Conservation (phyloP, 2,888 invertebrate species). For the Tethea ocularis region DNA sequence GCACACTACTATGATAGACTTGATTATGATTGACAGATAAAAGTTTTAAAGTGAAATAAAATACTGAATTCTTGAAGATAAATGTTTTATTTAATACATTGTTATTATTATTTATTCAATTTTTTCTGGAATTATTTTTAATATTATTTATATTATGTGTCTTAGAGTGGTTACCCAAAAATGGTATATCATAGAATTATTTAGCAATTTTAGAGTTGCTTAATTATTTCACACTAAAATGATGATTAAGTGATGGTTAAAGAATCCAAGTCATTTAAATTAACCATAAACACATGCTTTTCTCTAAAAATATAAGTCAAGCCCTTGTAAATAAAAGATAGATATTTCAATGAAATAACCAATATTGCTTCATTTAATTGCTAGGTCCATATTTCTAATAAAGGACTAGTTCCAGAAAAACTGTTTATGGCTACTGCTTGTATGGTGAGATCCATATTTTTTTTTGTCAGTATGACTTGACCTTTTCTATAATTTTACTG, state of each 20-base stretch:
- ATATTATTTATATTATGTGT: too few relatives aligned
- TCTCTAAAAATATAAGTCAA: background rate
- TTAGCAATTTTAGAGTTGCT: too few relatives aligned
- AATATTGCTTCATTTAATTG: background rate
- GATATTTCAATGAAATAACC: background rate
- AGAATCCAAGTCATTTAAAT: too few relatives aligned
- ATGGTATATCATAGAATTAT: too few relatives aligned
- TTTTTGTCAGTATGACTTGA: background rate
- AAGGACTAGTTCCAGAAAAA: background rate
- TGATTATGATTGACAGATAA: background rate
- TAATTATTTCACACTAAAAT: too few relatives aligned
- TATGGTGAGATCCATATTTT: background rate
- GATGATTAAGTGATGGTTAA: too few relatives aligned
- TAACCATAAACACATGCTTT: too few relatives aligned
- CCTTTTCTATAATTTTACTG: background rate
- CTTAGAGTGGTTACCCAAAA: too few relatives aligned
- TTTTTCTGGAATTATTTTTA: too few relatives aligned
- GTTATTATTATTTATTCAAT: too few relatives aligned
- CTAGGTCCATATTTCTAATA: background rate
- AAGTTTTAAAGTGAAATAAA: conserved; percentile 14
- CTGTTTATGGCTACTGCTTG: background rate
- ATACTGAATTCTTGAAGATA: conserved; percentile 10
- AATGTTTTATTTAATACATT: conserved; percentile 8
- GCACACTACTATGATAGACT: background rate
- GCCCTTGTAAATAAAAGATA: background rate